Conservation (phyloP, 2,888 invertebrate genomes). For the Alloplasta piceator region DNA sequence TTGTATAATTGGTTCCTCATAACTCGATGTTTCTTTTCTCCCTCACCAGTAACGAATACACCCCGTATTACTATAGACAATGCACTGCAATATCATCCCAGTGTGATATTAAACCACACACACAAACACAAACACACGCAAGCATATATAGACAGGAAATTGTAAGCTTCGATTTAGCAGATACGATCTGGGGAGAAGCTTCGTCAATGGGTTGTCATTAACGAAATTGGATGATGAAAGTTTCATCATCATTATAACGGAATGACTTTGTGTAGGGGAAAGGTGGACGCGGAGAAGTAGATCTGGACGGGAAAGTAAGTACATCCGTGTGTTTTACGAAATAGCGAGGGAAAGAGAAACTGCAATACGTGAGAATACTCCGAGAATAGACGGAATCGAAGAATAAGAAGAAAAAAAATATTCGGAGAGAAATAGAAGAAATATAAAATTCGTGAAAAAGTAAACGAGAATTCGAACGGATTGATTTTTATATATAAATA, state of each 20-base stretch:
- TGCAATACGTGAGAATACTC: slow-evolving; percentile 11
- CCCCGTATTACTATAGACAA: slow-evolving; percentile 7
- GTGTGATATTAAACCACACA: slow-evolving; percentile 4
- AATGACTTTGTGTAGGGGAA: neutral
- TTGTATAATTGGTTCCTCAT: slow-evolving; percentile 5
- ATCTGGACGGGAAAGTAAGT: neutral
- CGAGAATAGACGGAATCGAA: neutral
- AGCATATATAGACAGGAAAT: slow-evolving; percentile 31
- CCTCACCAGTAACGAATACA: neutral
- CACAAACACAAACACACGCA: no score
- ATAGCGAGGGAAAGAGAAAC: neutral
- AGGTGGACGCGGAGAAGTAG: neutral
- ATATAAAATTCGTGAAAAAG: no score
- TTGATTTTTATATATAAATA: neutral
- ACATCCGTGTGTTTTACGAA: slow-evolving; percentile 2
- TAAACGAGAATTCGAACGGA: neutral
- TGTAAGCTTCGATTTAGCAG: slow-evolving; percentile 40
- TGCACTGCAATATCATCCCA: neutral
- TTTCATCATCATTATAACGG: slow-evolving; percentile 42
- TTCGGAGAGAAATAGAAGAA: neutral
- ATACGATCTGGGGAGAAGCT: neutral
- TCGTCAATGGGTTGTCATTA: slow-evolving; percentile 21
- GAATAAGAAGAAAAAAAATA: slow-evolving; percentile 7
- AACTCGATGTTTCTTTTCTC: slow-evolving; percentile 8
- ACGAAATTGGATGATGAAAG: slow-evolving; percentile 48